Conservation (phyloP, 2,113 vertebrate species). For the Aspidoscelis tigris region DNA sequence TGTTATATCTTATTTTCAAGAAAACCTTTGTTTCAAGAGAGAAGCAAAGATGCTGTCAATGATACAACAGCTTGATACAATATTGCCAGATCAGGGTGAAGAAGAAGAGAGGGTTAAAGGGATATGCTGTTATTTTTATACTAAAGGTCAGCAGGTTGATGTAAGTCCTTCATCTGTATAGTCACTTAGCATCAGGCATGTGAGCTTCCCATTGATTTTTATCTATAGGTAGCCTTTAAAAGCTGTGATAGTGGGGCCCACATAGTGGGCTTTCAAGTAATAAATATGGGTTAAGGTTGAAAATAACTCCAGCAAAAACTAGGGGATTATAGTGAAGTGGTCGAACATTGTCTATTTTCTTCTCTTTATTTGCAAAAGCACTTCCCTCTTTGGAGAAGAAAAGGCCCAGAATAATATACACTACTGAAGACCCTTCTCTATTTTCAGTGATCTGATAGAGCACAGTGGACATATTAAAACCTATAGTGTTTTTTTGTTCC, state of each 20-base stretch:
- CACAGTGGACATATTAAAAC: too few relatives aligned
- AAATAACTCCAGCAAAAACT: conserved; percentile 31
- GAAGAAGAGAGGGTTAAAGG: conserved; percentile 2
- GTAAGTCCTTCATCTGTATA: conserved; percentile 54
- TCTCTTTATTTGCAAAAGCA: neutral
- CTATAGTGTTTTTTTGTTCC: neutral
- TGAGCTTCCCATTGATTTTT: conserved; percentile 67
- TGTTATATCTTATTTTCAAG: neutral
- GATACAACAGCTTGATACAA: neutral
- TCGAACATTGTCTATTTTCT: neutral
- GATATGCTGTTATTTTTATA: conserved; percentile 52
- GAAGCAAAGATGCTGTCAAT: neutral
- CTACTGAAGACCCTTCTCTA: neutral
- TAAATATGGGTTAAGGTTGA: conserved; percentile 35
- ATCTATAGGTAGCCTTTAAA: conserved; percentile 59
- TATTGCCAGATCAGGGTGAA: conserved; percentile 20
- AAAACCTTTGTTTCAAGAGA: neutral
- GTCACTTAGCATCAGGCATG: conserved; percentile 50
- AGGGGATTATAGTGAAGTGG: conserved; percentile 7
- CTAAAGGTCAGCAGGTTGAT: conserved; percentile 61
- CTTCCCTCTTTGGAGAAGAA: neutral
- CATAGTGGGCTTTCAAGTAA: conserved; percentile 53
- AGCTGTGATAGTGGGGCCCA: conserved; percentile 61
- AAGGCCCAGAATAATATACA: neutral
- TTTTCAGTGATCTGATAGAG: fast-evolving